phyloP scores from a whole-genome alignment of 2,888 invertebrate species.

The Hydraecia micacea region DNA sequence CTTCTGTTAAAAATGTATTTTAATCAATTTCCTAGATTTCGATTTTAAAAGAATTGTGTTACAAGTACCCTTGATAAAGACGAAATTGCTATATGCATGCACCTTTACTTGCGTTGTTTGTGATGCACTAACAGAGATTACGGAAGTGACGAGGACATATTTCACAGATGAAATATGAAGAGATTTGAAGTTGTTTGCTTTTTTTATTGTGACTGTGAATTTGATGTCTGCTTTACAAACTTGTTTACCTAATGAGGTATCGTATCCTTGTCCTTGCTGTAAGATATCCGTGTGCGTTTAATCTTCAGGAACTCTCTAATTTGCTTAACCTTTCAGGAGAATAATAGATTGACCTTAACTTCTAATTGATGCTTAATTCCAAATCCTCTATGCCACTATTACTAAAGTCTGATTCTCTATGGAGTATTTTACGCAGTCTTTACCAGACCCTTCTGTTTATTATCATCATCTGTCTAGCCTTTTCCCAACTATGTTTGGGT shows the following conservation, averaged over 20 bases:
- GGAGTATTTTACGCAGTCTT: too few species aligned
- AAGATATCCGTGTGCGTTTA: constrained; percentile 24
- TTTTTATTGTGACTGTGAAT: constrained; percentile 11
- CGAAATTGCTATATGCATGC: background rate
- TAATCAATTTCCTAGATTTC: background rate
- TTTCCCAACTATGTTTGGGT: too few species aligned
- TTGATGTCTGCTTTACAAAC: constrained; percentile 9
- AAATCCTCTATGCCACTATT: too few species aligned
- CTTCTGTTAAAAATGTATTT: background rate
- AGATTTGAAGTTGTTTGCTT: constrained; percentile 41
- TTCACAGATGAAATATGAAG: constrained; percentile 13
- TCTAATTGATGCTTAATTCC: background rate
- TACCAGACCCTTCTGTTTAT: too few species aligned
- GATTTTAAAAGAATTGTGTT: background rate
- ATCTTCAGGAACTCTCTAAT: background rate
- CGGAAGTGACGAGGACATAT: constrained; percentile 36
- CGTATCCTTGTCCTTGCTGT: constrained; percentile 21
- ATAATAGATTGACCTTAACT: background rate
- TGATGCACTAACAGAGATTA: constrained; percentile 23
- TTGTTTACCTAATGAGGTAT: constrained; percentile 7
- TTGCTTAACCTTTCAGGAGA: background rate
- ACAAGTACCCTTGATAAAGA: background rate
- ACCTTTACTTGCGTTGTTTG: constrained; percentile 14
- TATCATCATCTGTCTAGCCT: too few species aligned
- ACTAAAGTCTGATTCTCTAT: too few species aligned